Conservation (phyloP, 2,797 vertebrate genomes). For the Peromyscus aztecus region DNA sequence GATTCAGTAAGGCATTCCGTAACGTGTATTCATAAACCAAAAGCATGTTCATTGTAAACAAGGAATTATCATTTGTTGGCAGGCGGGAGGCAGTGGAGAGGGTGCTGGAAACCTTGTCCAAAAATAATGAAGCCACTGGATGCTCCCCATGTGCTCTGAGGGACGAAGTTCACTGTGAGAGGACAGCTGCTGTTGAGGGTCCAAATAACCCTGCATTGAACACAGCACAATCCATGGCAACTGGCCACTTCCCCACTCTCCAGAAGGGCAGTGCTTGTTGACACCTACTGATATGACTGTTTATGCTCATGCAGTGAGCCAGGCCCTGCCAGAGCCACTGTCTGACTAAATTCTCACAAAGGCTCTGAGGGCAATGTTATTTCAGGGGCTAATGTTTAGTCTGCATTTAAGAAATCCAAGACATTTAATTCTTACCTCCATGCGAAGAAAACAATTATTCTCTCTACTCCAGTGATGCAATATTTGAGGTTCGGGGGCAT, state of each 20-base stretch:
- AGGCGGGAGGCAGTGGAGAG: not conserved
- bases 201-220: not conserved
- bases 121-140: not conserved
- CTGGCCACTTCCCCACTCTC: not conserved
- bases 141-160: not conserved
- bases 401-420: not conserved
- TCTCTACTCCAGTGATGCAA: not conserved
- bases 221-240: not conserved
- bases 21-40: constrained; percentile 59
- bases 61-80: not conserved
- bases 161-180: not conserved
- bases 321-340: not conserved
- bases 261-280: not conserved
- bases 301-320: not conserved
- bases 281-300: not conserved
- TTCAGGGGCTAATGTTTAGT: not conserved
- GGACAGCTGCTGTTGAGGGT: not conserved
- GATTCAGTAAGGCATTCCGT: constrained; percentile 67
- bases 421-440: not conserved
- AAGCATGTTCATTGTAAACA: constrained; percentile 41
- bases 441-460: not conserved
- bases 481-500: not conserved
- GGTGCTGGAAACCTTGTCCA: not conserved
- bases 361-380: not conserved
- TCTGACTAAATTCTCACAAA: not conserved